Base-by-base conservation (phyloP, 2,888 invertebrate genomes). In the Hyposoter didymator region DNA sequence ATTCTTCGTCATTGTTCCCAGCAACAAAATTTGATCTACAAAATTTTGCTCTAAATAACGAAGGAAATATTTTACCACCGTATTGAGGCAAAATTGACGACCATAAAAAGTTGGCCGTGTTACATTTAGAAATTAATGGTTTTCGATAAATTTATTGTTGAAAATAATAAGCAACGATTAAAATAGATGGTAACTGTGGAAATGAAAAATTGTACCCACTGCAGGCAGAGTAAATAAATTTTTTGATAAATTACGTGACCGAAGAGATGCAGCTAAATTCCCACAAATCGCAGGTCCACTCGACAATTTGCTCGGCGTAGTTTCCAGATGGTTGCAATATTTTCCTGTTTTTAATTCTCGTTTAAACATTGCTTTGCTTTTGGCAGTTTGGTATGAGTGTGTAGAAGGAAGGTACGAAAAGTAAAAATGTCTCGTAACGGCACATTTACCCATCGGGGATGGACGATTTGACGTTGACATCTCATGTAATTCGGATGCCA, bases 211-310 rank as follows among this genome's bases (percentile, higher is more conserved):
- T 8, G 7, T n/a, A 22, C 22, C 1, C 22, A 22, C 7, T 35
- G 62, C 10, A 12, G 78, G 17, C 52, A 85, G 70, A 1, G 78
- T 75, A 49, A 78, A 85, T 78, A 74, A 64, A 78, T 82, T 85
- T 22, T 78, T 85, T 47, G 66, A 69, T 35, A 45, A 69, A 52
- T 79, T 78, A 10, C 82, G 82, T 45, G 55, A 47, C 62, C 87
- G 76, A 59, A 85, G 66, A 22, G 85, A 87, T 2, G 85, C 82
- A 12, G 87, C 85, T 73, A 85, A 85, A 84, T 85, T 88, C 28
- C 88, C 84, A 55, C 88, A 85, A 59, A 88, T 82, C 17, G 84
- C 85, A 49, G 79, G 85, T 35, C 87, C 84, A 47, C 76, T 84
- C 19, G 81, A 64, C 64, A 88, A 80, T 39, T 83, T 86, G 82